phyloP scores from a whole-genome alignment of 35 echinoderm and acorn worm genomes.

The Heliocidaris erythrogramma region DNA sequence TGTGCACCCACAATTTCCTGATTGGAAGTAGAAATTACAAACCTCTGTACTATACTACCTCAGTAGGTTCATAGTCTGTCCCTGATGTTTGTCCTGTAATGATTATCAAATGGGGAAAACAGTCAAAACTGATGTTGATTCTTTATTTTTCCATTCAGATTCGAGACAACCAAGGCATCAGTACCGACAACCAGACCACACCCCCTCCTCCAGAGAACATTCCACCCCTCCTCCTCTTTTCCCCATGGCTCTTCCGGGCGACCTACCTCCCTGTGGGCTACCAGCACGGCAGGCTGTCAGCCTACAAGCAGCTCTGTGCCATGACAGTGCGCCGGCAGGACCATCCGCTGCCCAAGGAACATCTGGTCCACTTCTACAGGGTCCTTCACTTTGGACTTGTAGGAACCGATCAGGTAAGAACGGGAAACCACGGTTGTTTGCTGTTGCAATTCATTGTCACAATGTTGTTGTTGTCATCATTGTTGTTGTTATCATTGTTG shows the following conservation, averaged over 20 bases:
- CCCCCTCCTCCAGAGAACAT: conserved; percentile 96
- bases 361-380: conserved; percentile 92
- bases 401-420: conserved; percentile 86
- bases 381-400: conserved; percentile 91
- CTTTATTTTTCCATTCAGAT: conserved; percentile 43
- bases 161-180: conserved; percentile 92
- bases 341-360: conserved; percentile 79
- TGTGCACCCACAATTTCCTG: no score
- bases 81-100: no score
- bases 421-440: background rate
- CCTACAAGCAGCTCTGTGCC: conserved; percentile 86
- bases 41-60: no score
- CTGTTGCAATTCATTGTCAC: background rate
- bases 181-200: conserved; percentile 90
- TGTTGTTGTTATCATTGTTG: no score
- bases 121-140: no score
- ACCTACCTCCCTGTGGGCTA: conserved; percentile 65
- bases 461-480: no score
- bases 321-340: conserved; percentile 87
- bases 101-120: no score
- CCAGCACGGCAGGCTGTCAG: conserved; percentile 83
- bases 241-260: conserved; percentile 95
- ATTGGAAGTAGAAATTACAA: no score
- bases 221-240: conserved; percentile 85
- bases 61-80: no score